Base-by-base conservation (phyloP, 2,888 invertebrate genomes). In the Morpho deidamia region DNA sequence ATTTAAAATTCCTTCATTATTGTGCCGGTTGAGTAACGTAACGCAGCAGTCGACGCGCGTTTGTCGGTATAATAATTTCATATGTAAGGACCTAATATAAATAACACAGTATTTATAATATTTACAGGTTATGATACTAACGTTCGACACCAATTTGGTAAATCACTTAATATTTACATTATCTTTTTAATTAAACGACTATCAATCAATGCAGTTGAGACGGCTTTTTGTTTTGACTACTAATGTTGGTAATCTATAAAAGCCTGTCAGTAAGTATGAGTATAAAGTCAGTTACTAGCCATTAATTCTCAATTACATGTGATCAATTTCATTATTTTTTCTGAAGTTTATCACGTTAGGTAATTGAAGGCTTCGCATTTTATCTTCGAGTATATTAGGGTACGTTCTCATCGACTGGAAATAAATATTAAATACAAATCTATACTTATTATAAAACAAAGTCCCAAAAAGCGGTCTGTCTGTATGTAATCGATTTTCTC, bases 101-200 rank as follows among this genome's bases (percentile, higher is more conserved):
- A 23, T 23, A 23, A 23, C 23, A 23, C 23, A 23, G 23, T 23
- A 23, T 23, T 5, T 23, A n/a, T n/a, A n/a, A n/a, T n/a, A 23
- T 23, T 12, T 37, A 38, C 7, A 23, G 8, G 4, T 11, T 8
- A 46, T 39, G 32, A 32, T 46, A 46, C 11, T 46, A 46, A 32
- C 23, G 32, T 32, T 48, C 33, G 12, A 12, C 33, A 34, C 33
- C 40, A 11, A 48, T 40, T 48, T 40, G 40, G 34, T 34, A 48
- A 48, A 48, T 48, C 12, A 48, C 48, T 48, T 48, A 48, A 40
- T 41, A 48, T 41, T 48, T 48, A 41, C 40, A 48, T 41, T 48
- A 48, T 48, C 48, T 40, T 34, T 48, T 48, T 41, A 40, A 47
- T 47, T 11, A 47, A 33, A 32, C 34, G 40, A 12, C 48, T 48